Evolutionary conservation across 2,888 invertebrate genomes (phyloP).

Genomic region (Drosophila limbata): DNA sequence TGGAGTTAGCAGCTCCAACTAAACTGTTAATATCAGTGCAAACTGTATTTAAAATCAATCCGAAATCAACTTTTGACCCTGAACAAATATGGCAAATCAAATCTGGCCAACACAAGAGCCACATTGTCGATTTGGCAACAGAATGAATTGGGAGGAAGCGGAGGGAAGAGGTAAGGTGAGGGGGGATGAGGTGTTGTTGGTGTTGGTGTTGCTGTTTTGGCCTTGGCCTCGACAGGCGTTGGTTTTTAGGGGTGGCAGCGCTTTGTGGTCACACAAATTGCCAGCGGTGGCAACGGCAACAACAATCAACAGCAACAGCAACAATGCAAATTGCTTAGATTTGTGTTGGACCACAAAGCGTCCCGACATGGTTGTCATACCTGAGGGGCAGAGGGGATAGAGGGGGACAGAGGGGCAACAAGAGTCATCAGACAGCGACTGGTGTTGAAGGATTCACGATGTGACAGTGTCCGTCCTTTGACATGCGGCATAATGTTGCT

Average conservation of each 20-base stretch:
- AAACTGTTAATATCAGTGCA: background rate
- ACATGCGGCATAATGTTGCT: constrained; percentile 76
- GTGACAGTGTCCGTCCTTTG: constrained; percentile 83
- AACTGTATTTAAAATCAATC: constrained; percentile 6
- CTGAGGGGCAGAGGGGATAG: constrained; percentile 25
- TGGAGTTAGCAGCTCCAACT: background rate
- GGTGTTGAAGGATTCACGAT: constrained; percentile 85
- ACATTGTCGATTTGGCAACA: constrained; percentile 38
- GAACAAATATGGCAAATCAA: constrained; percentile 38
- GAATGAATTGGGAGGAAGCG: background rate
- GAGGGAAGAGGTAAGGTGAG: background rate
- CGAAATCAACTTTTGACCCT: constrained; percentile 6
- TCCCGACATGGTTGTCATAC: constrained; percentile 54
- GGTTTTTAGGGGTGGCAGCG: constrained; percentile 26
- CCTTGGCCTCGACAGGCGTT: constrained; percentile 41
- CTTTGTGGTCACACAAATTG: constrained; percentile 68
- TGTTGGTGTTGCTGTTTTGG: constrained; percentile 19
- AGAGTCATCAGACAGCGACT: constrained; percentile 46
- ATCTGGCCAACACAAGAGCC: constrained; percentile 27
- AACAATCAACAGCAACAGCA: constrained; percentile 58
- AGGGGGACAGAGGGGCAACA: background rate
- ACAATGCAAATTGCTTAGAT: constrained; percentile 77
- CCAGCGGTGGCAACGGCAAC: constrained; percentile 49
- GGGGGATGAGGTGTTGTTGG: background rate
- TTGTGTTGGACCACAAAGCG: constrained; percentile 72